phyloP scores from a whole-genome alignment of 2,888 invertebrate species.

The Eugnorisma glareosa region DNA sequence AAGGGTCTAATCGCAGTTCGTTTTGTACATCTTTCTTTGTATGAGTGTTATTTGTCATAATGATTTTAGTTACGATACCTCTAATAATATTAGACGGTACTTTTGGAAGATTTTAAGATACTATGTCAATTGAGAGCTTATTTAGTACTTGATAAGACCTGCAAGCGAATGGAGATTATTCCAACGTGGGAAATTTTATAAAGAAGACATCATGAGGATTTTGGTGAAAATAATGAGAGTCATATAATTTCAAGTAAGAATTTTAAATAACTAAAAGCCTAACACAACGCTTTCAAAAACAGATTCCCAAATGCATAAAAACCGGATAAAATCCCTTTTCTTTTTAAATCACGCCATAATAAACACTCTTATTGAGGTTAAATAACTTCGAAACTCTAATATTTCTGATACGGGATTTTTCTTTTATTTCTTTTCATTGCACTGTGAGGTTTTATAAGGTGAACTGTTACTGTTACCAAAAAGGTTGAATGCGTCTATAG shows the following conservation, averaged over 20 bases:
- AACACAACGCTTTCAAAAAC: slow-evolving; percentile 39
- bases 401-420: slow-evolving; percentile 63
- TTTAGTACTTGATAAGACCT: background rate
- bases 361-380: slow-evolving; percentile 59
- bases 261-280: slow-evolving; percentile 29
- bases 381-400: slow-evolving; percentile 64
- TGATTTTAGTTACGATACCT: slow-evolving; percentile 25
- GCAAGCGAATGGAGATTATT: slow-evolving; percentile 2
- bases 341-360: slow-evolving; percentile 54
- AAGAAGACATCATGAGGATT: slow-evolving; percentile 37
- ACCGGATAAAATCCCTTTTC: slow-evolving; percentile 42
- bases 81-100: slow-evolving; percentile 18
- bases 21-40: slow-evolving; percentile 45
- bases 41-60: slow-evolving; percentile 44
- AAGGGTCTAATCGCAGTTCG: slow-evolving; percentile 56
- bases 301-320: slow-evolving; percentile 48
- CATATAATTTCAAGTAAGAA: slow-evolving; percentile 12
- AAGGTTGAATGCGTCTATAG: slow-evolving; percentile 79
- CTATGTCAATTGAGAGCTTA: background rate
- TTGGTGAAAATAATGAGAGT: slow-evolving; percentile 11
- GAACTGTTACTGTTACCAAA: slow-evolving; percentile 78
- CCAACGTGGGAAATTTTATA: slow-evolving; percentile 32
- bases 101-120: slow-evolving; percentile 26
- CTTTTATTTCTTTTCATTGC: slow-evolving; percentile 69
- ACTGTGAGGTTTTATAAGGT: slow-evolving; percentile 66